Percentiles rank a stretch among this genome's conserved stretches.
Conservation (phyloP, 2,888 invertebrate genomes). For the Adela reaumurella region DNA sequence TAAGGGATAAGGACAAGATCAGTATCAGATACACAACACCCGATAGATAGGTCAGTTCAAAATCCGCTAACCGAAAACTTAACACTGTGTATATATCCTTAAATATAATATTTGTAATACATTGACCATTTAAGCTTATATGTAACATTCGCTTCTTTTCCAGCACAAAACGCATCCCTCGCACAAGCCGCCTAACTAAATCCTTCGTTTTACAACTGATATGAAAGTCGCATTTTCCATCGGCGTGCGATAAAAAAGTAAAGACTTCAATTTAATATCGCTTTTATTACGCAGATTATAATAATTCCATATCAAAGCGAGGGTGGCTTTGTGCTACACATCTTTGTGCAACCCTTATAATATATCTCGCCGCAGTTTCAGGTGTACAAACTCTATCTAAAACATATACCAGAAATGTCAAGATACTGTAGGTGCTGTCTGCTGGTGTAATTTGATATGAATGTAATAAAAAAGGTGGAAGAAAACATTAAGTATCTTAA, state of each 20-base stretch:
- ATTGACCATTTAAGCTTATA: too few species aligned
- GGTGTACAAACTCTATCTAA: too few species aligned
- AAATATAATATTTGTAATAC: too few species aligned
- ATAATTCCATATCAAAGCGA: slow-evolving; percentile 20
- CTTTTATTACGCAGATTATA: slow-evolving; percentile 50
- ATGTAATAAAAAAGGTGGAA: not conserved
- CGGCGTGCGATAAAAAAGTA: slow-evolving; percentile 36
- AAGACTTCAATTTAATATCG: slow-evolving; percentile 44
- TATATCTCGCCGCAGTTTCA: too few species aligned
- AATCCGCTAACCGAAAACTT: too few species aligned
- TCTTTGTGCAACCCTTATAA: too few species aligned
- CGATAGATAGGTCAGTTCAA: too few species aligned
- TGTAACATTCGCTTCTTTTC: slow-evolving; percentile 10
- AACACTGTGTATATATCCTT: too few species aligned
- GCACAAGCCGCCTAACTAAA: slow-evolving; percentile 16
- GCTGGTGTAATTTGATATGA: not conserved
- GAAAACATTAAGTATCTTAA: not conserved
- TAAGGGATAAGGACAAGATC: too few species aligned
- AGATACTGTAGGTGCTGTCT: too few species aligned
- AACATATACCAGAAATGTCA: too few species aligned
- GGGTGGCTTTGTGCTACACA: slow-evolving; percentile 13
- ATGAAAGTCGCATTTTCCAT: slow-evolving; percentile 46
- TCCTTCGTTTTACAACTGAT: slow-evolving; percentile 38
- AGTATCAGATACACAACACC: too few species aligned
- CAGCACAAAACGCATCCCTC: slow-evolving; percentile 22